Base-by-base conservation (phyloP, 2,113 vertebrate species). In the Zonotrichia leucophrys region DNA sequence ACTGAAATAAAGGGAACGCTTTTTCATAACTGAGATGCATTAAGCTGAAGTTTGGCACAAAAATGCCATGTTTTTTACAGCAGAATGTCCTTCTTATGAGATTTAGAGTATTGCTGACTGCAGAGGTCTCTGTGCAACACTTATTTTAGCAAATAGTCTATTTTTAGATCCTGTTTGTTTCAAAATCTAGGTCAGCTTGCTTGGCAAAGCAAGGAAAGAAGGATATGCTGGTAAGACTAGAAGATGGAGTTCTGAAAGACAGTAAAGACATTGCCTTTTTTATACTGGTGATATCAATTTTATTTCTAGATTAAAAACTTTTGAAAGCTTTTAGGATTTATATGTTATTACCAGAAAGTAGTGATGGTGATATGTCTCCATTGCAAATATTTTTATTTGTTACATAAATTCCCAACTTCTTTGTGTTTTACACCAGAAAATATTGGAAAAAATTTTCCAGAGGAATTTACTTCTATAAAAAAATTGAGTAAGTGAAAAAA, bases 141-240 rank as follows among this genome's bases (percentile, higher is more conserved):
- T 91, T 95, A 92, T 87, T 93, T 96, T 92, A 93, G 77, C 35
- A 94, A 85, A 87, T 77, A 70, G 20, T 75, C 88, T 95, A 85
- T 93, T 95, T 97, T 96, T 94, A 96, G 92, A 55, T 49, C 15
- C 42, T 90, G 78, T 89, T 95, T 95, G 50, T 91, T 89, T 96
- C 79, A 89, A 96, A 96, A 97, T 95, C 91, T 96, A 92, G 95
- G 96, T 89, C 96, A 96, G 66, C 59, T 84, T 87, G 33, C 85
- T 92, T 94, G 76, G 92, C 59, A 83, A 74, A 83, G 47, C 82
- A 33, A 56, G 58, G 12, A 77, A 49, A 33, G 37, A 78, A 73
- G n/a, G 33, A 41, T 89, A 30, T 50, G 9, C 53, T 76, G 14
- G 14, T 37, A 77, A 72, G 47, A 84, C 44, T 66, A 66, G 37